Evolutionary conservation across 2,888 invertebrate species (phyloP).

Genomic region (Eudemis profundana): DNA sequence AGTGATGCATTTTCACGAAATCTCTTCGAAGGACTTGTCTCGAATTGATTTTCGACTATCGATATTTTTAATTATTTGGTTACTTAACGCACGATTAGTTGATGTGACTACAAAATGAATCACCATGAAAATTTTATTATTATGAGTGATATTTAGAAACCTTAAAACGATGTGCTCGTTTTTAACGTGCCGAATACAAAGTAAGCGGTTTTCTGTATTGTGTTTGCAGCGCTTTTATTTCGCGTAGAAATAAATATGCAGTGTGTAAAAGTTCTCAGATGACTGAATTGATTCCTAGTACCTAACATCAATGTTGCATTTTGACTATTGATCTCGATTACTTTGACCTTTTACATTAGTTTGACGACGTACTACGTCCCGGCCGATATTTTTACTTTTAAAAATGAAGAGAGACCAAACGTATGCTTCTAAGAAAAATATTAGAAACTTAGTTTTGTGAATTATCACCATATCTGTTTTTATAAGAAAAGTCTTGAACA

Average conservation of each 20-base stretch:
- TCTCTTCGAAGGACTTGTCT: not conserved
- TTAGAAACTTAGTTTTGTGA: not conserved
- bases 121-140: no score
- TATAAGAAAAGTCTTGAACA: not conserved
- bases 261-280: no score
- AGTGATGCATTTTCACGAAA: no score
- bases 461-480: not conserved
- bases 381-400: not conserved
- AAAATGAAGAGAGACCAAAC: not conserved
- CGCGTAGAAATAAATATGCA: no score
- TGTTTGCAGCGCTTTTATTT: no score
- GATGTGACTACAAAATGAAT: not conserved
- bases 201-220: no score
- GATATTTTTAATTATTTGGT: not conserved
- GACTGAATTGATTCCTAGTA: not conserved
- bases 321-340: conserved; percentile 15
- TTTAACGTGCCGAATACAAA: no score
- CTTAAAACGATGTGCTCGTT: no score
- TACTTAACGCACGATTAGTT: not conserved
- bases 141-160: no score
- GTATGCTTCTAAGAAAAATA: not conserved
- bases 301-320: not conserved
- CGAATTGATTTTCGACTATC: not conserved
- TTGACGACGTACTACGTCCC: not conserved
- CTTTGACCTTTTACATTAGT: not conserved